Base-by-base conservation (phyloP, 2,797 vertebrate genomes). In the Hoplostethus atlanticus region DNA sequence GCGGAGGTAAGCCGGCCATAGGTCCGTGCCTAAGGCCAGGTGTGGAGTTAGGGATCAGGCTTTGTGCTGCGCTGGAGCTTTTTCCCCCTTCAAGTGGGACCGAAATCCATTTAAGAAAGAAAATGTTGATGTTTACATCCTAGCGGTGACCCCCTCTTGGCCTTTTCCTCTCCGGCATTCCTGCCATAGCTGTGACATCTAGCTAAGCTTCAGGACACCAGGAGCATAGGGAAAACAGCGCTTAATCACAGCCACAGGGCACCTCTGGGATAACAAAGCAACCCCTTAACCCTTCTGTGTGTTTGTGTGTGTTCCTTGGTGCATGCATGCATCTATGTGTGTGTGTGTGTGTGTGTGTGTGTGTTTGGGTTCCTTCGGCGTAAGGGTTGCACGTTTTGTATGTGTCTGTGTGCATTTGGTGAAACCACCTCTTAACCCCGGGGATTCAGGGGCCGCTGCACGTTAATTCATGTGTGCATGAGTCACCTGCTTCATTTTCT, bases 61-160 rank as follows among this genome's bases (percentile, higher is more conserved):
- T 86, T 89, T 91, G 87, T 87, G 88, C 89, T 85, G 86, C 61
- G 79, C 81, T 81, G 71, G 84, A 87, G 86, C 83, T 79, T 86
- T 87, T 85, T 86, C 71, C 21, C 21, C 81, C 88, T 91, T 92
- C 85, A 93, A 93, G 93, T 91, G 86, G 89, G 84, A n/a, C 80
- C 90, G 77, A 89, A 94, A 90, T 92, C 92, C 91, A 88, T 94
- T 94, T 90, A 89, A 91, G 90, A 93, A 92, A 93, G 92, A 95
- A 93, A 94, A 94, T 92, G 87, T 94, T 94, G 92, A 94, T 95
- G 92, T 94, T 94, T 95, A 95, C 93, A 94, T 94, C 92, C 92
- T 94, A 79, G 83, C 81, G 53, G 80, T 94, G 93, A 94, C 94
- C 94, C 89, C 81, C 75, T 87, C 86, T 84, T 92, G 92, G 85